Conservation (phyloP, 2,113 vertebrate genomes). For the Hystrix cristata region DNA sequence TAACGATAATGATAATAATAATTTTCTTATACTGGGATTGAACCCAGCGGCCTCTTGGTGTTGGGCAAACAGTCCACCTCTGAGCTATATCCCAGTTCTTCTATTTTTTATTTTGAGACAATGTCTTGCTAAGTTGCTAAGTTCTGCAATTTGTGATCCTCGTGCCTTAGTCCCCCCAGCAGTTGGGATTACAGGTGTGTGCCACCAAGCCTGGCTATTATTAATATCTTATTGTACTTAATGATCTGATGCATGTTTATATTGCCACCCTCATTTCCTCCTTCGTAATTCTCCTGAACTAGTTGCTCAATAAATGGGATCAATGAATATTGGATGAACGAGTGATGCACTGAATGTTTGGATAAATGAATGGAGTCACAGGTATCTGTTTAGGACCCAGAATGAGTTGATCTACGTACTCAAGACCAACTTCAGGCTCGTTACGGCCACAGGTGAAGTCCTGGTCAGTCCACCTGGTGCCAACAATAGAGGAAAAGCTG, state of each 20-base stretch:
- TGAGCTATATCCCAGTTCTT: neutral
- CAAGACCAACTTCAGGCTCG: neutral
- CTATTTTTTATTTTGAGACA: neutral
- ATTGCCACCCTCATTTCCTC: neutral
- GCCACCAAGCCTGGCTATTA: neutral
- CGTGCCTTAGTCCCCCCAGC: neutral
- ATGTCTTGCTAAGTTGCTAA: neutral
- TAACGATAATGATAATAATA: neutral
- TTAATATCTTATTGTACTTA: neutral
- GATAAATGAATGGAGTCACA: neutral
- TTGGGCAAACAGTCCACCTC: neutral
- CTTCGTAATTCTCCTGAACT: neutral
- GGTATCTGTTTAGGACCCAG: neutral
- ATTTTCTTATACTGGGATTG: neutral
- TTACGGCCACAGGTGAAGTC: neutral
- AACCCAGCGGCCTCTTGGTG: neutral
- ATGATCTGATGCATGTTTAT: neutral
- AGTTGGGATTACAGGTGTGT: neutral
- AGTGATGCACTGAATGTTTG: neutral
- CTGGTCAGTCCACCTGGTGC: rapidly evolving
- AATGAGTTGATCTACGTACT: no score
- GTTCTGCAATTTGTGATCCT: neutral
- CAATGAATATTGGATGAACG: neutral
- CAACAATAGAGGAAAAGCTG: neutral
- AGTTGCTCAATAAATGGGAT: neutral